Base-by-base conservation (phyloP, 1,140 invertebrate species). In the Conus ventricosus region DNA sequence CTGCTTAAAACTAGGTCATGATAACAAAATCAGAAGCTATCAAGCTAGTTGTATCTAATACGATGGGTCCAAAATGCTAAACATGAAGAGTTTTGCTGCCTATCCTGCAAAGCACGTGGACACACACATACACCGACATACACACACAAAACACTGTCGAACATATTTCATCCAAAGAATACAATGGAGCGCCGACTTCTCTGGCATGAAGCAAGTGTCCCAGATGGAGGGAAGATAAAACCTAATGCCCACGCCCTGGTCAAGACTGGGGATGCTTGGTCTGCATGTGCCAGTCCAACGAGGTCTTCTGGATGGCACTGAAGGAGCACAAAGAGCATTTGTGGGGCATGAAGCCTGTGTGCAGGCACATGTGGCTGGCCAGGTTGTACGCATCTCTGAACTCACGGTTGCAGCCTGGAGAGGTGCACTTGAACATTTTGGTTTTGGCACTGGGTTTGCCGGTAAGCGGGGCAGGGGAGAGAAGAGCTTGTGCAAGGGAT, bases 311-410 rank as follows among this genome's bases (percentile, higher is more conserved):
- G 25, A 91, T 87, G 88, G 89, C 88, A 7, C 17, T 27, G 81
- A 84, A 91, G 20, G 84, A 57, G 84, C 91, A 91, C 23, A 85
- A 60, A 7, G 87, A 85, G 88, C 91, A 91, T 57, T 85, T 88
- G 17, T 78, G 23, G 13, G 85, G 76, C 67, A 89, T 89, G 23
- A 71, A 23, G 51, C 91, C 91, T 54, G 85, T 84, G 57, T 91
- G 91, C 53, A 85, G 25, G 80, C 84, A 88, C 71, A 84, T 67
- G 67, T 91, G 91, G 54, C 20, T 88, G 39, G 80, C 84, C 51
- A 91, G 84, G 88, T 91, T 91, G 84, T 84, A 87, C 13, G 87
- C 87, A 81, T 91, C 91, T 55, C 91, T 17, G 63, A 91, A 91
- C 67, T 54, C 83, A 63, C 87, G 89, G 57, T 78, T 81, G 82